Percentiles rank a stretch among this genome's conserved stretches.
These are phyloP conservation scores for Acarapis woodi DNA, from an alignment of 1,140 invertebrate genomes.

Conservation along the genomic window DNA sequence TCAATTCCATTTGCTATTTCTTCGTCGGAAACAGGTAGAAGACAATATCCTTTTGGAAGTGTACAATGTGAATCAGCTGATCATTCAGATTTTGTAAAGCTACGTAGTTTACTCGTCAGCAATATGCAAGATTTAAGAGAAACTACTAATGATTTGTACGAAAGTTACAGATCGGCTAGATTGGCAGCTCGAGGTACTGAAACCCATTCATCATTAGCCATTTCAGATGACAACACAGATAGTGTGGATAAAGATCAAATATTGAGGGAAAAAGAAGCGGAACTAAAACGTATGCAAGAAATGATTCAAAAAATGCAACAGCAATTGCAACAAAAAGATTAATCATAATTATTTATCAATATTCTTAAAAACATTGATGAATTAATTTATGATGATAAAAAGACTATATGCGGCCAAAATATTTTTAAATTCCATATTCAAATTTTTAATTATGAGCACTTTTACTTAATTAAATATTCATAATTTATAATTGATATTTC, in stretches of 20 bases:
- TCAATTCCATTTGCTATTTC: slow-evolving; percentile 19
- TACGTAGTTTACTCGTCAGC: slow-evolving; percentile 24
- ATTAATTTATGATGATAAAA: too few relatives aligned
- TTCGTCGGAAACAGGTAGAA: slow-evolving; percentile 16
- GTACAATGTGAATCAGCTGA: slow-evolving; percentile 33
- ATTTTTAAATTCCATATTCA: too few relatives aligned
- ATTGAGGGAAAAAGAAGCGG: slow-evolving; percentile 60
- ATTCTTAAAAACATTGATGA: too few relatives aligned
- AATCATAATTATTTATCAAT: too few relatives aligned
- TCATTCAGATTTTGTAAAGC: slow-evolving; percentile 32
- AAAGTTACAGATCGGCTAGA: slow-evolving; percentile 22
- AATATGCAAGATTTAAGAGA: slow-evolving; percentile 26
- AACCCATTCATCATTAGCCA: slow-evolving; percentile 13
- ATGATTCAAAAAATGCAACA: slow-evolving; percentile 13
- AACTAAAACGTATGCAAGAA: slow-evolving; percentile 14
- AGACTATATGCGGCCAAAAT: too few relatives aligned
- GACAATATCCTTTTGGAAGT: slow-evolving; percentile 31
- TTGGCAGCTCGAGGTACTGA: slow-evolving; percentile 13
- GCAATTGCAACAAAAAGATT: too few relatives aligned
- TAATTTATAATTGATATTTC: too few relatives aligned
- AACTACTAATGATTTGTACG: slow-evolving; percentile 25
- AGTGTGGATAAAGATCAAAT: slow-evolving; percentile 42
- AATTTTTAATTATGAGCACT: too few relatives aligned
- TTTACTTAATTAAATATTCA: too few relatives aligned
- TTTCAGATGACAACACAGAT: slow-evolving; percentile 10